A percentile compares a stretch with the other conserved stretches of the same genome.
phyloP scores from a whole-genome alignment of 2,797 vertebrate genomes.

The Trachops cirrhosus region DNA sequence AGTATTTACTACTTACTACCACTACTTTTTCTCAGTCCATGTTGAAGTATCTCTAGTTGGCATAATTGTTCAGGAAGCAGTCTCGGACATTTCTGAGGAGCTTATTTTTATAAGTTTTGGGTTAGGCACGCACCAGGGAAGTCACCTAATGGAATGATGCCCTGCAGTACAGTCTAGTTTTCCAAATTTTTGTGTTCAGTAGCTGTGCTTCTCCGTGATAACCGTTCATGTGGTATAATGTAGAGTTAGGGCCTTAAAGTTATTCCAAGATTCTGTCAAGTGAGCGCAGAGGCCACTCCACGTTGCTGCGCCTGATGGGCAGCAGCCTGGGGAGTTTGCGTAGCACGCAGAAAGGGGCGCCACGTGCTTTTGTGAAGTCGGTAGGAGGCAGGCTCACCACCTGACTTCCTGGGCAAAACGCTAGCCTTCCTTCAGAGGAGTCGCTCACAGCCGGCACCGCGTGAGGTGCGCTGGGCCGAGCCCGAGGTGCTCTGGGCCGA shows the following conservation, averaged over 20 bases:
- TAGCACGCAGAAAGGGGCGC: conserved; percentile 92
- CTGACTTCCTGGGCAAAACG: conserved; percentile 88
- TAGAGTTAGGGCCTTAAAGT: conserved; percentile 92
- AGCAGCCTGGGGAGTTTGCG: conserved; percentile 97
- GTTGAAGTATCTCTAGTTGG: background rate
- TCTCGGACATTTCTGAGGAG: background rate
- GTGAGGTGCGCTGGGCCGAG: background rate
- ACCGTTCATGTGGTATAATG: conserved; percentile 96
- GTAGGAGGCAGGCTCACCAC: conserved; percentile 91
- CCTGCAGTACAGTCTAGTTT: conserved; percentile 95
- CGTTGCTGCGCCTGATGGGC: conserved; percentile 96
- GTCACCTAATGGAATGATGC: conserved; percentile 93
- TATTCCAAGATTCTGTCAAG: conserved; percentile 96
- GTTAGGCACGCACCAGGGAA: background rate
- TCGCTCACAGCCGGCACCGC: background rate
- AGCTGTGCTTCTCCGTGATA: conserved; percentile 88
- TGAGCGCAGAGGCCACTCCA: conserved; percentile 97
- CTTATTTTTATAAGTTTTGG: background rate
- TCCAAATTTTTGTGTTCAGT: conserved; percentile 89
- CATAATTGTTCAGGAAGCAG: background rate
- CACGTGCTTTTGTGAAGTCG: conserved; percentile 88
- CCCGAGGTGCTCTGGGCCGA: too few species aligned
- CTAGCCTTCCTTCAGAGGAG: conserved; percentile 85
- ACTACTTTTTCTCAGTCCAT: background rate
- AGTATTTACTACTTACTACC: background rate